A percentile compares a stretch with the other conserved stretches of the same genome.
These are phyloP conservation scores for Muscicapa adusta DNA, from an alignment of 2,113 vertebrate genomes.

Conservation along the genomic window DNA sequence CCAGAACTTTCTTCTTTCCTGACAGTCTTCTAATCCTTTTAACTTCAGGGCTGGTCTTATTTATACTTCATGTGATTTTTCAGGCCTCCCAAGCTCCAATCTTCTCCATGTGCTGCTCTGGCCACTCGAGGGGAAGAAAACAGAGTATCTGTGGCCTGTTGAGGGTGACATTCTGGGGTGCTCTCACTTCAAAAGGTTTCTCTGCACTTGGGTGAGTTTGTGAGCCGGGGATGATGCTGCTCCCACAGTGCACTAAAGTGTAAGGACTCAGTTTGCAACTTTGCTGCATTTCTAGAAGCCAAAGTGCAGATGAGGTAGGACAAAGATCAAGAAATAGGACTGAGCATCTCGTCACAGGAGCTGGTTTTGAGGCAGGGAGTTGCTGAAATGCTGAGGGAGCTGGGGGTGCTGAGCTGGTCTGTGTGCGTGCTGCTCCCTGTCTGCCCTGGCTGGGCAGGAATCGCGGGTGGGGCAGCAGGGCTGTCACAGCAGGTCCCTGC, in stretches of 20 bases:
- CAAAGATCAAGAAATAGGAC: not conserved
- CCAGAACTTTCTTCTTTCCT: not conserved
- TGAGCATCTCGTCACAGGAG: rapidly evolving
- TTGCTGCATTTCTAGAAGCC: not conserved
- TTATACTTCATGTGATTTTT: not conserved
- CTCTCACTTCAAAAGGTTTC: not conserved
- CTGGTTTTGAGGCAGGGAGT: not conserved
- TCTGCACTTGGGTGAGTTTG: not conserved
- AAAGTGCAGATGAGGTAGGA: not conserved
- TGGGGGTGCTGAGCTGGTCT: not conserved
- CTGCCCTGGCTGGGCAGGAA: not conserved
- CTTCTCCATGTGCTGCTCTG: not conserved
- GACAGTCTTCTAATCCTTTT: not conserved
- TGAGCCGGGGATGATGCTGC: not conserved
- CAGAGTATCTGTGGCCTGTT: not conserved
- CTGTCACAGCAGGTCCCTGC: not conserved
- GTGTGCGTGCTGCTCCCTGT: not conserved
- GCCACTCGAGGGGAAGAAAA: not conserved
- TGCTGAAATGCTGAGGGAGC: not conserved
- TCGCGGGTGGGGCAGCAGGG: not conserved
- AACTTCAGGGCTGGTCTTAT: not conserved
- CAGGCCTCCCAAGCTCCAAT: too few species aligned
- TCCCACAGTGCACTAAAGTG: not conserved
- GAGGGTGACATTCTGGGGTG: not conserved
- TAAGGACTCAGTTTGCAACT: not conserved